Base-by-base conservation (phyloP, 2,113 vertebrate species). In the Neotragus pygmaeus region DNA sequence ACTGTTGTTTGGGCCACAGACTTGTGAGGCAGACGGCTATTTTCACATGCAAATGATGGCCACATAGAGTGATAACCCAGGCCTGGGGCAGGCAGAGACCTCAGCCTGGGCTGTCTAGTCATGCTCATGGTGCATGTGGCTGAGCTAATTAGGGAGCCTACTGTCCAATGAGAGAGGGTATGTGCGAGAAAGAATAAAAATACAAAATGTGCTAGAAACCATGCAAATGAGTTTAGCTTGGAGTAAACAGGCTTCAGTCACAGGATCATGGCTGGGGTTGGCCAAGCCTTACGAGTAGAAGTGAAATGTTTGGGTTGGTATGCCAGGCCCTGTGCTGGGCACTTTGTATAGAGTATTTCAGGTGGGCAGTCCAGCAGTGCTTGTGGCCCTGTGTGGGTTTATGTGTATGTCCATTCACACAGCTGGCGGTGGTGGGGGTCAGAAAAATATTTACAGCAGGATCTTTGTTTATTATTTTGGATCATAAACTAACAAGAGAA, bases 391-490 rank as follows among this genome's bases (percentile, higher is more conserved):
- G 25, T 4, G 3, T 30, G 64, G 73, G 12, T 25, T 57, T 25
- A 17, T 30, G 39, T 8, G 62, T 49, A 17, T 49, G 19, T 36
- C 62, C n/a, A 51, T 15, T 64, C 77, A 43, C 36, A 64, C 4
- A 36, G 85, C 13, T n/a, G 57, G 84, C 6, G 5, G 12, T 64
- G 9, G 9, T 23, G 70, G 2, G 27, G n/a, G 2, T 27, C 45
- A 84, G 12, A 39, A 6, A 60, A 51, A 73, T 33, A 62, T 45
- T 57, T 75, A 81, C 0, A 0, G 13, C 39, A 82, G 89, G 36
- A 60, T 55, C 25, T 53, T 62, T 75, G 30, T 33, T 58, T 58
- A 55, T 83, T 86, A 64, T 82, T 97, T 93, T 62, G 28, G 62
- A 58, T 78, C 45, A 84, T 53, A 78, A 86, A 80, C 62, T 60